Evolutionary conservation across 35 echinoderm and acorn worm genomes (phyloP).

Genomic region (Eucidaris tribuloides): DNA sequence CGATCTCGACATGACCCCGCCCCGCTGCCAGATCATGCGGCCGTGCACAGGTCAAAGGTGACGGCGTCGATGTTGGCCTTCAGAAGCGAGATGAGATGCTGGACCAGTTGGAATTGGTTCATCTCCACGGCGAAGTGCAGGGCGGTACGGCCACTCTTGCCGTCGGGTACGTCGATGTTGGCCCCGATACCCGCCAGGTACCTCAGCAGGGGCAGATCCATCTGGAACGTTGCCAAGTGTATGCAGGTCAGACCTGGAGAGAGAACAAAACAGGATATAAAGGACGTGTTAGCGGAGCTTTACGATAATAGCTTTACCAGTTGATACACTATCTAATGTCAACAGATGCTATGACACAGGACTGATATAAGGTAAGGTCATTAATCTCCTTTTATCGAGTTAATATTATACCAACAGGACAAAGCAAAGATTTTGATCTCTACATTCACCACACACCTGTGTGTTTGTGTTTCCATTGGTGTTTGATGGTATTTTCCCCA

Average conservation of each 20-base stretch:
- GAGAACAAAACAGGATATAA: slow-evolving; percentile 7
- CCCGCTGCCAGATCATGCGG: slow-evolving; percentile 87
- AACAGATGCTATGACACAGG: no score
- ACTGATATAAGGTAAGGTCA: no score
- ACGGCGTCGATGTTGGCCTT: slow-evolving; percentile 65
- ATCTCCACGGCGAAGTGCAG: slow-evolving; percentile 85
- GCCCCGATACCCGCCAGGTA: slow-evolving; percentile 60
- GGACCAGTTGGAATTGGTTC: slow-evolving; percentile 43
- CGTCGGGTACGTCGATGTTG: slow-evolving; percentile 79
- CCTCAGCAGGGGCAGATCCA: slow-evolving; percentile 25
- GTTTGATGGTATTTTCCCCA: no score
- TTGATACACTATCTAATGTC: no score
- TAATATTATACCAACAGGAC: no score
- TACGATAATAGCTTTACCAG: no score
- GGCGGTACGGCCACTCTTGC: slow-evolving; percentile 81
- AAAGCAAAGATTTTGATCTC: no score
- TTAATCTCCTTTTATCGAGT: no score
- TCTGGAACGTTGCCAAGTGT: slow-evolving; percentile 58
- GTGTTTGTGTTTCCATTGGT: no score
- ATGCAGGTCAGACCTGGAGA: slow-evolving; percentile 80
- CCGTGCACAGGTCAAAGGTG: slow-evolving; percentile 88
- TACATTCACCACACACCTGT: no score
- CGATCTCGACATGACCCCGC: slow-evolving; percentile 20
- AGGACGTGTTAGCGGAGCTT: no score
- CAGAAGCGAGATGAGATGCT: slow-evolving; percentile 45